Evolutionary conservation across 2,797 vertebrate species (phyloP).

Genomic region (Syndactyla subalaris): DNA sequence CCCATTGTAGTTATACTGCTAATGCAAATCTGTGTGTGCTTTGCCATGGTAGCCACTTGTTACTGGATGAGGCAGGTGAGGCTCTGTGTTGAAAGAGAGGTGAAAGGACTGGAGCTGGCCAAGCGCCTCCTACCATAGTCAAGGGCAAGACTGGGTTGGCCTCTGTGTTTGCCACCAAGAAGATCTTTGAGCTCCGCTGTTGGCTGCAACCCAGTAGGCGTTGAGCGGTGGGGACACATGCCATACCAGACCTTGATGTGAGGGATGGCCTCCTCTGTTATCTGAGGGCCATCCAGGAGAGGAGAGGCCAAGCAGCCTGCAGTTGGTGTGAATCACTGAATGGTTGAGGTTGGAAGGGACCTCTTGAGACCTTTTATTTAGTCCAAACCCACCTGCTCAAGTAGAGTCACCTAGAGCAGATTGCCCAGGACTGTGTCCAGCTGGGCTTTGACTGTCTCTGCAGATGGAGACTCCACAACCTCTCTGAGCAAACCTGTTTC

Average conservation of each 20-base stretch:
- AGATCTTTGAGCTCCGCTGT: constrained; percentile 62
- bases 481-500: constrained; percentile 16
- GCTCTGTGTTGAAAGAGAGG: neutral
- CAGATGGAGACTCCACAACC: neutral
- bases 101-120: neutral
- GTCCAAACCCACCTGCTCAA: neutral
- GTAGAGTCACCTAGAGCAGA: neutral
- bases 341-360: constrained; percentile 41
- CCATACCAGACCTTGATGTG: constrained; percentile 68
- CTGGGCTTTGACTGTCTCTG: neutral
- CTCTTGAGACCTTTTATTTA: neutral
- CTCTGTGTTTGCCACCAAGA: constrained; percentile 72
- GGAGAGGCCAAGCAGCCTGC: constrained; percentile 10
- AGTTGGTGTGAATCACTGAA: neutral
- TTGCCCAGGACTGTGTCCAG: neutral
- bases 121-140: constrained; percentile 50
- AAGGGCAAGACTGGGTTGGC: constrained; percentile 73
- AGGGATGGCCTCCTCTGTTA: neutral
- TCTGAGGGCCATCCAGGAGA: constrained; percentile 14
- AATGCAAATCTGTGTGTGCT: constrained; percentile 34
- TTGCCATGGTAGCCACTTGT: constrained; percentile 47
- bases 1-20: constrained; percentile 40
- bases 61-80: constrained; percentile 52
- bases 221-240: constrained; percentile 63
- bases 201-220: constrained; percentile 71